Evolutionary conservation across 1,140 invertebrate species (phyloP), one percentile per base, ranked within the genome.

Genomic region (Drosophila teissieri): DNA sequence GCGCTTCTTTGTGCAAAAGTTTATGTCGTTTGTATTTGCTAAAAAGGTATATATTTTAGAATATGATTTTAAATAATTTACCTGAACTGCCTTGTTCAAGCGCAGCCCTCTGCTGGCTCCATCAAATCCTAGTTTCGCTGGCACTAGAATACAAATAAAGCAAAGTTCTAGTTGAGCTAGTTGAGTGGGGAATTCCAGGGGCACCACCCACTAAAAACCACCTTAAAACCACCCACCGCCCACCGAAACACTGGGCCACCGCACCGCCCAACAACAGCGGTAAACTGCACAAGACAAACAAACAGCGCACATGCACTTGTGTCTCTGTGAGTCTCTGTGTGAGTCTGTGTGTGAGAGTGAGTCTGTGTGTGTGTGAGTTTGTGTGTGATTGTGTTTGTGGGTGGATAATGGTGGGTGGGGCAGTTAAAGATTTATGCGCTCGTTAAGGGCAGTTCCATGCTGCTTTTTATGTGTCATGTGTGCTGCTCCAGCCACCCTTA

Each of bases 401-500:
- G 27, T n/a, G 34, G 15, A 22, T 14, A 34, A 7, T 39, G 19
- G 58, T 61, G 51, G 40, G 19, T 27, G 46, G 77, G 78, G 78
- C 83, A 78, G 82, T 86, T 86, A 86, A 81, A 86, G 82, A 85
- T 85, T 85, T 85, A 85, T 85, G 82, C 78, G 82, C 73, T 86
- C 82, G 82, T 85, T 85, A 85, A 85, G 82, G 82, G 83, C 78
- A 85, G 82, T 78, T 86, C 80, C 73, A 85, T 85, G 82, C 78
- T 75, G 79, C 78, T 82, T 86, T 86, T 85, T 86, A 86, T 85
- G 81, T 85, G 83, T 86, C 82, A 81, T 85, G 78, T 62, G 82
- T 45, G 72, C 40, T 53, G 40, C 57, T 72, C 31, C 51, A 54
- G 19, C 8, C 17, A 45, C 11, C 12, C 42, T 45, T 31, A n/a